Percentiles rank a stretch among this genome's conserved stretches.
Evolutionary conservation across 2,113 vertebrate species (phyloP).

Genomic region (Neotragus moschatus): DNA sequence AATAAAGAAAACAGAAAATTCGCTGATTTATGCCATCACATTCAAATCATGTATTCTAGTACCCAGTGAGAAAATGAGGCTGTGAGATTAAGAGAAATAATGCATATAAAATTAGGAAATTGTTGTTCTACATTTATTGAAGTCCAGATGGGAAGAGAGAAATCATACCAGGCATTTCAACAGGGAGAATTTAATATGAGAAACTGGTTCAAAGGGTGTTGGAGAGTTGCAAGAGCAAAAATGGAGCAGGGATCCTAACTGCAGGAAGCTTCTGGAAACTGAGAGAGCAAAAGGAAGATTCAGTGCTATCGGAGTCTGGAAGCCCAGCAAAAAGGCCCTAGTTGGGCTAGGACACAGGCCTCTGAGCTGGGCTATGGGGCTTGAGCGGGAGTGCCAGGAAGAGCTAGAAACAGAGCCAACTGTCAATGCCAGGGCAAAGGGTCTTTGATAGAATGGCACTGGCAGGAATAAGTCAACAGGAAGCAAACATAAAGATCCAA

Average conservation of each 20-base stretch:
- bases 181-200: background rate
- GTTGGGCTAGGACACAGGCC: background rate
- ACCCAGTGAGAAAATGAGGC: background rate
- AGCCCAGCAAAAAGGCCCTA: background rate
- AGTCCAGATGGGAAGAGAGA: background rate
- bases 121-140: background rate
- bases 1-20: background rate
- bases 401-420: background rate
- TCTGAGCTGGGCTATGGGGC: background rate
- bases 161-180: background rate
- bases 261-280: background rate
- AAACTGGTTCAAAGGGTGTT: background rate
- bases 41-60: background rate
- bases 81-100: background rate
- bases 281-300: background rate
- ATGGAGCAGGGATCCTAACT: accelerated
- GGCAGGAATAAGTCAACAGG: background rate
- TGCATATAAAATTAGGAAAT: background rate
- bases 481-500: background rate
- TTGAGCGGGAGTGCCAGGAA: background rate
- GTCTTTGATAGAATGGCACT: background rate
- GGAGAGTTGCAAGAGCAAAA: background rate
- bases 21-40: background rate
- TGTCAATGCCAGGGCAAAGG: background rate
- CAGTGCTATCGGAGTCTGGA: background rate